Evolutionary conservation across 2,797 vertebrate genomes (phyloP), one percentile per base, ranked within the genome.

Genomic region (Melanotaenia trifasciata): DNA sequence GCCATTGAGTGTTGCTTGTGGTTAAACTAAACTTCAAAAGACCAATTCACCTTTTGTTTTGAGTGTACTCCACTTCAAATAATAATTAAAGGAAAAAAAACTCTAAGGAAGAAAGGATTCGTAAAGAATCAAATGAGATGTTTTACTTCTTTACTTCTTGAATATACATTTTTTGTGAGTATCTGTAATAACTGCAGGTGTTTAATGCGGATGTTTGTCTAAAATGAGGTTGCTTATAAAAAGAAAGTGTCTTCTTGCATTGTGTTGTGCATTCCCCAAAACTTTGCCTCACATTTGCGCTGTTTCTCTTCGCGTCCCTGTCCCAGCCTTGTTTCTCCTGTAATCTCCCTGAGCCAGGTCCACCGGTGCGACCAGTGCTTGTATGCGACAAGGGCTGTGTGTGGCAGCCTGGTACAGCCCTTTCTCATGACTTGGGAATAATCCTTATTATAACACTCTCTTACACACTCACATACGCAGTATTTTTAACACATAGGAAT

Each of bases 381-480:
- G 92, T 93, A 87, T 89, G 92, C 88, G 93, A 95, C 93, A 84
- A 93, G 90, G 86, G 67, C 91, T 93, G 91, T 94, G 93, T 95
- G 94, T 94, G 93, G 94, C 89, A 90, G 94, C 92, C 94, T 95
- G 95, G 94, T 95, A 95, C 94, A 95, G 94, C 94, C 90, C 85
- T 94, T 93, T 94, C 95, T 90, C 94, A 95, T 95, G 95, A 95
- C 94, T 89, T 80, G 84, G 89, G 86, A 91, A 88, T 95, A 95
- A 95, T 95, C 94, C 94, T 91, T 87, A 88, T 93, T 94, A 90
- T 90, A 93, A 91, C 89, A 88, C 91, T 88, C 78, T 68, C 58
- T 68, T 57, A 57, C 80, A 81, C 89, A 78, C 80, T 69, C 84
- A 80, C 74, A 86, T 73, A 76, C 80, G 83, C 83, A 83, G 68